These are phyloP conservation scores for Agrotis ipsilon DNA, from an alignment of 2,888 invertebrate species.

Conservation along the genomic window DNA sequence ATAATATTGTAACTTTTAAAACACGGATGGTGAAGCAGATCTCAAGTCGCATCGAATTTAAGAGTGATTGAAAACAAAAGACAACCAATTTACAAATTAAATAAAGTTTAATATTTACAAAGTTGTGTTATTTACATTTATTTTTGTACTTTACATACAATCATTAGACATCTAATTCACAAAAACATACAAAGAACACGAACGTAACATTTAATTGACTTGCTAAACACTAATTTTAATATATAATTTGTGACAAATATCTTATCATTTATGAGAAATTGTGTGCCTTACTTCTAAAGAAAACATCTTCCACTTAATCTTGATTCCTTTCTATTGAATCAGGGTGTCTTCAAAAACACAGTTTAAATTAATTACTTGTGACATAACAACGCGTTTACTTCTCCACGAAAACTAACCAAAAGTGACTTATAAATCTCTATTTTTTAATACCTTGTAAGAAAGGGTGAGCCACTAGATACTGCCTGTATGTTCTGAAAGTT, in stretches of 20 bases:
- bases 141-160: conserved; percentile 7
- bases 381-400: no score
- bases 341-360: background rate
- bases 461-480: no score
- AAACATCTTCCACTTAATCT: background rate
- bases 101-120: conserved; percentile 48
- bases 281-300: conserved; percentile 13
- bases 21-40: no score
- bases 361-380: background rate
- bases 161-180: conserved; percentile 9
- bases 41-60: no score
- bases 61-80: background rate
- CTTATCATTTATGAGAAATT: conserved; percentile 35
- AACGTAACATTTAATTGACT: conserved; percentile 2
- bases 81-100: conserved; percentile 1
- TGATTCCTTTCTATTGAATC: fast-evolving
- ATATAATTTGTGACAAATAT: conserved; percentile 47
- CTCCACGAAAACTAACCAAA: no score
- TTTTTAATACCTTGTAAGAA: no score
- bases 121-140: conserved; percentile 41
- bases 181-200: conserved; percentile 26
- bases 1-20: no score
- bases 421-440: no score
- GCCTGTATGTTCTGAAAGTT: background rate
- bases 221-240: background rate